Percentiles rank a stretch among this genome's conserved stretches.
Conservation (phyloP, 1,140 invertebrate genomes). For the Propsilocerus akamusi region DNA sequence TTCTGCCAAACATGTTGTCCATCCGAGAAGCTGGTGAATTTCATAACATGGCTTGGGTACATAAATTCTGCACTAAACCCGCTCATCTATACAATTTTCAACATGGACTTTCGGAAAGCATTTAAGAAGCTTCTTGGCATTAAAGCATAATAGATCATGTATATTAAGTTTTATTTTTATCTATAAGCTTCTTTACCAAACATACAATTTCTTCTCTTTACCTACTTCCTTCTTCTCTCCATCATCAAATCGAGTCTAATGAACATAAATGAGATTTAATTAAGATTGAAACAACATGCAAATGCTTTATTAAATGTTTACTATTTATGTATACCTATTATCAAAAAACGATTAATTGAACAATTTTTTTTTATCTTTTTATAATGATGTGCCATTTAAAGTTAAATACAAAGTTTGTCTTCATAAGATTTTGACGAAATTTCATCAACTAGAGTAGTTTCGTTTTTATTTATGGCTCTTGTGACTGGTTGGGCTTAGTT, state of each 20-base stretch:
- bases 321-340: no score
- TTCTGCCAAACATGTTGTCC: conserved; percentile 66
- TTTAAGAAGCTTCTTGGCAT: conserved; percentile 74
- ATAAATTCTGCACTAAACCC: conserved; percentile 95
- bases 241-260: no score
- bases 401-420: not conserved
- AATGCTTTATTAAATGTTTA: no score
- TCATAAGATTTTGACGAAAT: no score
- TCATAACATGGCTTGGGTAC: conserved; percentile 94
- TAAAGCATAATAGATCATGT: conserved; percentile 19
- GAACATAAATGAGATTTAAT: not conserved
- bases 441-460: not conserved
- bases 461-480: not conserved
- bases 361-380: not conserved
- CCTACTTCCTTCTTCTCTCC: not conserved
- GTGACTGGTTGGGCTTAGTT: not conserved
- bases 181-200: not conserved
- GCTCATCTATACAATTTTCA: conserved; percentile 95
- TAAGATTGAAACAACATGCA: no score
- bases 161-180: not conserved
- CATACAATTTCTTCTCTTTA: not conserved
- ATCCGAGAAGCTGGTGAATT: conserved; percentile 61
- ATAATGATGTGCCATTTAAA: not conserved
- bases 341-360: no score
- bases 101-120: conserved; percentile 85